Conservation (phyloP, 2,888 invertebrate species). For the Acanthococcus lagerstroemiae region DNA sequence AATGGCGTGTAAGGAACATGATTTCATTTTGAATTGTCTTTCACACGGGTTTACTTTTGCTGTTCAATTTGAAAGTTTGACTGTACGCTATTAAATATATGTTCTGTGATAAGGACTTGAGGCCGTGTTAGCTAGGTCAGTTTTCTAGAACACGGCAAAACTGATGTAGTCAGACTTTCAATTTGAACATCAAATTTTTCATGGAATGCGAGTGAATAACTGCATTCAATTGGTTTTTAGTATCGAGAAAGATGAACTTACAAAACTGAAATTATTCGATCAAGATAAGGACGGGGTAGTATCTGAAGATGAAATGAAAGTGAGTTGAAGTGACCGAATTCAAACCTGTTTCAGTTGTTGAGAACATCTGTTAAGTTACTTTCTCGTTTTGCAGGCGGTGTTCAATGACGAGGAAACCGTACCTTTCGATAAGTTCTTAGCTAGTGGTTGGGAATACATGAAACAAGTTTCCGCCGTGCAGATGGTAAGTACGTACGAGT, state of each 20-base stretch:
- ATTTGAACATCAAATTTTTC: no score
- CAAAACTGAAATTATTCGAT: conserved; percentile 69
- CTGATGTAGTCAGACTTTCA: no score
- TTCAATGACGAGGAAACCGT: conserved; percentile 5
- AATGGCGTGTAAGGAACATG: conserved; percentile 49
- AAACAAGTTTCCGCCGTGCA: conserved; percentile 26
- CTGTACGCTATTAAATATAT: no score
- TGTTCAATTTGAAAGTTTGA: no score
- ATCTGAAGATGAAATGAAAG: conserved; percentile 71
- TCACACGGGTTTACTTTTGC: no score
- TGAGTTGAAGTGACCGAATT: conserved; percentile 28
- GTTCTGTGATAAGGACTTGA: no score
- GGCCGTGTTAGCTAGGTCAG: background rate
- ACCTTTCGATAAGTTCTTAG: conserved; percentile 31
- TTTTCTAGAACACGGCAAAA: no score
- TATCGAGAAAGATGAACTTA: conserved; percentile 57
- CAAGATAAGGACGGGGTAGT: conserved; percentile 81
- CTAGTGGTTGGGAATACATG: conserved; percentile 30
- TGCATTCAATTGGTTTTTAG: no score
- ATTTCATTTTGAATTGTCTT: background rate
- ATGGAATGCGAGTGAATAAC: no score
- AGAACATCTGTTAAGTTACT: background rate
- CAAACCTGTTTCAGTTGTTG: background rate
- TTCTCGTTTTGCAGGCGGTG: background rate
- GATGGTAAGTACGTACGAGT: background rate